Conservation (phyloP, 2,113 vertebrate genomes). For the Gadus chalcogrammus region DNA sequence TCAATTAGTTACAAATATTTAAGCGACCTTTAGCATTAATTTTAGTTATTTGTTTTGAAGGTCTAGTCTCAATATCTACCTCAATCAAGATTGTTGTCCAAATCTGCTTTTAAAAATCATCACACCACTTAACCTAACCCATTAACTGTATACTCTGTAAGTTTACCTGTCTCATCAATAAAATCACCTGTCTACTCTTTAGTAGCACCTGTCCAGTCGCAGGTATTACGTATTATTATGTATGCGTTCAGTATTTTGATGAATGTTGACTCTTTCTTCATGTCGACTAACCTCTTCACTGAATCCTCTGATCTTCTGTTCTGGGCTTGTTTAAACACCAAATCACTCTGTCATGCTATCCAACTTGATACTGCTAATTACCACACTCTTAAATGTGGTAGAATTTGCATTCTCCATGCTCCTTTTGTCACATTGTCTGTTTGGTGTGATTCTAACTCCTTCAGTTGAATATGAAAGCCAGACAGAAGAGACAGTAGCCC, state of each 20-base stretch:
- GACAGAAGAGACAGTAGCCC: conserved; percentile 58
- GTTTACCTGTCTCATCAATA: neutral
- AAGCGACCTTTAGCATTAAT: too few species aligned
- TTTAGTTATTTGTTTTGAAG: neutral
- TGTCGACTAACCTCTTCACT: too few species aligned
- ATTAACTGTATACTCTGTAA: neutral
- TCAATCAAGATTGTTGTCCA: neutral
- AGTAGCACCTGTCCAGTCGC: too few species aligned
- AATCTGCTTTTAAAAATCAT: conserved; percentile 13
- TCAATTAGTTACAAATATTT: neutral
- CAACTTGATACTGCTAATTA: too few species aligned
- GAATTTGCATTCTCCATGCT: neutral
- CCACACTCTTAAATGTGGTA: neutral
- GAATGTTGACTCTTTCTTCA: too few species aligned
- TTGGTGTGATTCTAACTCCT: conserved; percentile 40
- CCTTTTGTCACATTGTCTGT: conserved; percentile 28
- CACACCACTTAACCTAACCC: conserved; percentile 7
- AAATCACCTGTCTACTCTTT: neutral
- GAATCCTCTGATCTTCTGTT: too few species aligned
- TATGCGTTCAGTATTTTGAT: neutral
- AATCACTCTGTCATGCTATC: too few species aligned
- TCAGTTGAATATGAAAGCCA: conserved; percentile 61
- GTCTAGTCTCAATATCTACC: neutral
- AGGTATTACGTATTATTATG: too few species aligned
- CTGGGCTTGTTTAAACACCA: too few species aligned